Conservation (phyloP, 2,113 vertebrate genomes). For the Siniperca knerii region DNA sequence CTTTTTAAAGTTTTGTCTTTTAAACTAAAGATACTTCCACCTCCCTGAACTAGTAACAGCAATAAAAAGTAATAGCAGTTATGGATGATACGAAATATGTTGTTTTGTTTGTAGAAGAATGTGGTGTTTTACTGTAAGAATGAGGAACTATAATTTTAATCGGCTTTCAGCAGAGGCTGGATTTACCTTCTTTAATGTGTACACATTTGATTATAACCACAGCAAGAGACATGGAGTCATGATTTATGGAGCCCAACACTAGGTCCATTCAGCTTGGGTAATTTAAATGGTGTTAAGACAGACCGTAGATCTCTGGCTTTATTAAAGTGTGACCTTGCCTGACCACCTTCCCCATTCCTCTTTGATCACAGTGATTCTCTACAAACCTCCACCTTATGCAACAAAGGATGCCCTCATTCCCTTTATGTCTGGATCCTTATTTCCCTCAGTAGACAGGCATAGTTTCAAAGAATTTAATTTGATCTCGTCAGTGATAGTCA, state of each 20-base stretch:
- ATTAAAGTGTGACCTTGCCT: slow-evolving; percentile 54
- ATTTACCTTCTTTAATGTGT: slow-evolving; percentile 56
- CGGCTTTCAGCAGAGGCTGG: slow-evolving; percentile 38
- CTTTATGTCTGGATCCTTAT: slow-evolving; percentile 12
- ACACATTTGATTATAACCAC: slow-evolving; percentile 61
- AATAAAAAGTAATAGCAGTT: not conserved
- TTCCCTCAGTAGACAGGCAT: slow-evolving; percentile 25
- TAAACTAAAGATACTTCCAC: not conserved
- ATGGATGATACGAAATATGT: not conserved
- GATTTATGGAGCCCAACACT: slow-evolving; percentile 49
- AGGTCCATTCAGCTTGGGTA: slow-evolving; percentile 50
- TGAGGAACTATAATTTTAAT: slow-evolving; percentile 44
- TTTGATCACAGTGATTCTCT: slow-evolving; percentile 55
- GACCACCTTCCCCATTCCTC: slow-evolving; percentile 27
- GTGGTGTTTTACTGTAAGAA: slow-evolving; percentile 15
- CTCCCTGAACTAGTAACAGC: not conserved
- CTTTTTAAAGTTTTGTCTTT: not conserved
- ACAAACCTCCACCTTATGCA: slow-evolving; percentile 36
- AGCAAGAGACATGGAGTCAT: slow-evolving; percentile 37
- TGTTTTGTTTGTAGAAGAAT: slow-evolving; percentile 38
- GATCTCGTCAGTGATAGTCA: slow-evolving; percentile 6
- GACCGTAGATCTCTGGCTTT: slow-evolving; percentile 51
- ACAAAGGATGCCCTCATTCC: slow-evolving; percentile 51
- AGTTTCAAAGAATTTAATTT: slow-evolving; percentile 14
- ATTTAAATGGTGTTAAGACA: slow-evolving; percentile 66